These are phyloP conservation scores for Chaunax sp. DNA, from an alignment of 2,797 vertebrate genomes.

Conservation along the genomic window DNA sequence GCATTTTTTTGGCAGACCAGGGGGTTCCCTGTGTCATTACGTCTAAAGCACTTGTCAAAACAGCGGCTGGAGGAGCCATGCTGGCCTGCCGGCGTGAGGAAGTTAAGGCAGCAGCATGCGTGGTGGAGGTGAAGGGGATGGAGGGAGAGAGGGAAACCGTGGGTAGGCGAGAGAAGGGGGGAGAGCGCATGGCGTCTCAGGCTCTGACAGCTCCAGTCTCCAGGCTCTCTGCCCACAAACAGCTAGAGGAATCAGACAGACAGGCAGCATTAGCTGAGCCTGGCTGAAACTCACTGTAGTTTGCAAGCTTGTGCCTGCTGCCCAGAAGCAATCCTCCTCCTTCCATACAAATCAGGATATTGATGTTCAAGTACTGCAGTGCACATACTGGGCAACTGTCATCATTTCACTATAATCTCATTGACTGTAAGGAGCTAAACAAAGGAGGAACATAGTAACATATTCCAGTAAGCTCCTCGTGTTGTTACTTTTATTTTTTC, in stretches of 20 bases:
- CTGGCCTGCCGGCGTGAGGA: slow-evolving; percentile 52
- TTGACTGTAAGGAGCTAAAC: slow-evolving; percentile 15
- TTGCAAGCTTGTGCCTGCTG: slow-evolving; percentile 35
- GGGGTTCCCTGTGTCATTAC: slow-evolving; percentile 79
- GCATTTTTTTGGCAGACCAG: slow-evolving; percentile 75
- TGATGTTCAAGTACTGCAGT: slow-evolving; percentile 27
- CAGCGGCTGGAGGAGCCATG: slow-evolving; percentile 62
- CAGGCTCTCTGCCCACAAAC: slow-evolving; percentile 66
- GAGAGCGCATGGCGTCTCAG: slow-evolving; percentile 61
- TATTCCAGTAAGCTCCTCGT: not conserved
- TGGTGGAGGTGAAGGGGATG: slow-evolving; percentile 17
- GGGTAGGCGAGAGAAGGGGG: slow-evolving; percentile 60
- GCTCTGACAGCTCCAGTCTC: slow-evolving; percentile 70
- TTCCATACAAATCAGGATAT: slow-evolving; percentile 35
- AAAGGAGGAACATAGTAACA: not conserved
- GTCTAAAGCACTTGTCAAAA: slow-evolving; percentile 84
- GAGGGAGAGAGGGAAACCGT: slow-evolving; percentile 53
- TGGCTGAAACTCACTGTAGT: slow-evolving; percentile 43
- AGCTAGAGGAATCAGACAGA: slow-evolving; percentile 53
- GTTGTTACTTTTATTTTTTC: slow-evolving; percentile 6
- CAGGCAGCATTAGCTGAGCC: slow-evolving; percentile 59
- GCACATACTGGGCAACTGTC: slow-evolving; percentile 18
- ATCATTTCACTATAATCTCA: slow-evolving; percentile 30
- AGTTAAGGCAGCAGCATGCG: slow-evolving; percentile 33
- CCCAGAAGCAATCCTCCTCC: slow-evolving; percentile 43